Base-by-base conservation (phyloP, 2,888 invertebrate species). In the Leptopilina syphax region DNA sequence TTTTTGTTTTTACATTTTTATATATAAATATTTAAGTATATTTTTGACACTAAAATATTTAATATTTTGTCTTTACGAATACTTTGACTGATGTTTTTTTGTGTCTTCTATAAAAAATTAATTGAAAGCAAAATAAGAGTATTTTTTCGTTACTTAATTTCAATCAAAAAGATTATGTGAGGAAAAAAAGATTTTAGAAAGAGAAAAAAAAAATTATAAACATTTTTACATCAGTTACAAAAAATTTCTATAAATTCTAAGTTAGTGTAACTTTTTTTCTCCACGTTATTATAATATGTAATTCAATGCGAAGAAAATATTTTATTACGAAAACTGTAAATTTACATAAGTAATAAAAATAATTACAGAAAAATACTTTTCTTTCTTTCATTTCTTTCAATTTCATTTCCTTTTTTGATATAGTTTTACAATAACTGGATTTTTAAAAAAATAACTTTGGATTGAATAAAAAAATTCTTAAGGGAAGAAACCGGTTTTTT, bases 241-340 rank as follows among this genome's bases (percentile, higher is more conserved):
- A 18, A 18, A 18, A 63, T 18, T 63, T 63, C 4, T 63, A n/a
- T 63, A 6, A 18, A 24, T 63, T 63, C 6, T 18, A 18, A 24
- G 63, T 9, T 24, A 63, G 24, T 0, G 24, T n/a, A 63, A 63
- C 18, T 63, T 63, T 63, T 18, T 57, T 13, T 57, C n/a, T 50
- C 24, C 50, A 73, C 34, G n/a, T 34, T n/a, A 73, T 41, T 10
- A 60, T 63, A 18, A 63, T 12, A 50, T 34, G 34, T 34, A 27
- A 27, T 9, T 12, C 34, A 54, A 13, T 54, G n/a, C 18, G 34
- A 73, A 34, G 34, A 73, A 57, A 10, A 73, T 73, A 73, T 73
- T 73, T 73, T 73, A 73, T 60, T 73, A 73, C 41, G 57, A 41
- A 60, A 73, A 73, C 34, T 60, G 73, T 73, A 57, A 73, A 73